Conservation (phyloP, 1,140 invertebrate genomes). For the Papilio dardanus region DNA sequence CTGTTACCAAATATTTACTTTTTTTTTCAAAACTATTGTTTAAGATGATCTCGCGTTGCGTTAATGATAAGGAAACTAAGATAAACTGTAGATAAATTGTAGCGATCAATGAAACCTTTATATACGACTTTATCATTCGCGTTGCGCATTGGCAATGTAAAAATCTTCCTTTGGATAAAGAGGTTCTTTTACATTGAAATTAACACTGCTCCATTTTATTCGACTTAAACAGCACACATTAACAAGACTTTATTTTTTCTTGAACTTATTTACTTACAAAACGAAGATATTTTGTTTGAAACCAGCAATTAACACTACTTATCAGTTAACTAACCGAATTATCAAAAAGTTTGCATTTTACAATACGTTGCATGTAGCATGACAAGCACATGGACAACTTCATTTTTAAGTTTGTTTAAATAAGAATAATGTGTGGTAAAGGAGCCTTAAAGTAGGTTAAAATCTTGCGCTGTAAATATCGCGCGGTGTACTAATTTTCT, state of each 20-base stretch:
- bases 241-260: too few species aligned
- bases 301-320: too few species aligned
- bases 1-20: too few species aligned
- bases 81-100: background rate
- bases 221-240: background rate
- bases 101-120: background rate
- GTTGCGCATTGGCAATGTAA: background rate
- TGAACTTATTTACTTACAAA: too few species aligned
- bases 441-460: background rate
- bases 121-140: background rate
- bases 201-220: background rate
- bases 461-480: background rate
- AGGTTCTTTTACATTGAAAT: background rate
- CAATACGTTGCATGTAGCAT: background rate
- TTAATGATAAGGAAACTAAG: background rate
- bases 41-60: background rate
- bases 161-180: background rate
- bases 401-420: background rate
- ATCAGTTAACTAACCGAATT: too few species aligned
- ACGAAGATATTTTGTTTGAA: too few species aligned
- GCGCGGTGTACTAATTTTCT: background rate
- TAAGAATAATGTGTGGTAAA: background rate
- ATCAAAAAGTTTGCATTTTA: too few species aligned
- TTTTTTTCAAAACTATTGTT: background rate
- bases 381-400: too few species aligned